Evolutionary conservation across 2,888 invertebrate species (phyloP).

Genomic region (Mythimna impura): DNA sequence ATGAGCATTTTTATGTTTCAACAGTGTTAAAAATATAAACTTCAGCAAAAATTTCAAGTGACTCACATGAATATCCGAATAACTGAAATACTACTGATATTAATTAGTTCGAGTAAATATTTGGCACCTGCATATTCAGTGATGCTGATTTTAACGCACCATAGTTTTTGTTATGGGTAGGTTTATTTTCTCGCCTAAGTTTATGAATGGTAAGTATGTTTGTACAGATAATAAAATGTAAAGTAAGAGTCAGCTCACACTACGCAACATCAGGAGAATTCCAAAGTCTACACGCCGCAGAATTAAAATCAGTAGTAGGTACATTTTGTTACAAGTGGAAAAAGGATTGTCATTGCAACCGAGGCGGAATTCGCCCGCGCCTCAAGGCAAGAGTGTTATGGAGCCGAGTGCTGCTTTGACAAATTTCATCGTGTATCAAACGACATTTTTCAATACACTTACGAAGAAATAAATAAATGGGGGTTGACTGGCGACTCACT

Average conservation of each 20-base stretch:
- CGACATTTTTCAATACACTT: no score
- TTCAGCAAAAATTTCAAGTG: neutral
- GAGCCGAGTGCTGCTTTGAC: no score
- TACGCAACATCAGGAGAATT: no score
- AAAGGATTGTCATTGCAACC: no score
- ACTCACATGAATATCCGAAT: slow-evolving; percentile 1
- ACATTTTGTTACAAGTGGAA: no score
- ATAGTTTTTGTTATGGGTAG: slow-evolving; percentile 32
- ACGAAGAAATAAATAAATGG: no score
- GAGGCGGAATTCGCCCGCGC: no score
- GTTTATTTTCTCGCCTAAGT: slow-evolving; percentile 48
- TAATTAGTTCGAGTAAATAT: slow-evolving; percentile 45
- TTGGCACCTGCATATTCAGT: slow-evolving; percentile 38
- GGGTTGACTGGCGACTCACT: no score
- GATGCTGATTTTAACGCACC: slow-evolving; percentile 36
- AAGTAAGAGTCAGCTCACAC: neutral
- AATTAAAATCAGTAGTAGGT: no score
- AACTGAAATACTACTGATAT: slow-evolving; percentile 25
- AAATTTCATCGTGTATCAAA: no score
- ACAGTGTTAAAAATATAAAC: neutral
- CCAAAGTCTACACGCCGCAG: no score
- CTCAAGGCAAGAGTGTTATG: no score
- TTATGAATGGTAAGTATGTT: slow-evolving; percentile 57
- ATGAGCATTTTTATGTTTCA: neutral
- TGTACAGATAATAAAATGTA: slow-evolving; percentile 26